These are phyloP conservation scores for Centropyge bicolor DNA, from an alignment of 2,797 vertebrate species.

Conservation along the genomic window DNA sequence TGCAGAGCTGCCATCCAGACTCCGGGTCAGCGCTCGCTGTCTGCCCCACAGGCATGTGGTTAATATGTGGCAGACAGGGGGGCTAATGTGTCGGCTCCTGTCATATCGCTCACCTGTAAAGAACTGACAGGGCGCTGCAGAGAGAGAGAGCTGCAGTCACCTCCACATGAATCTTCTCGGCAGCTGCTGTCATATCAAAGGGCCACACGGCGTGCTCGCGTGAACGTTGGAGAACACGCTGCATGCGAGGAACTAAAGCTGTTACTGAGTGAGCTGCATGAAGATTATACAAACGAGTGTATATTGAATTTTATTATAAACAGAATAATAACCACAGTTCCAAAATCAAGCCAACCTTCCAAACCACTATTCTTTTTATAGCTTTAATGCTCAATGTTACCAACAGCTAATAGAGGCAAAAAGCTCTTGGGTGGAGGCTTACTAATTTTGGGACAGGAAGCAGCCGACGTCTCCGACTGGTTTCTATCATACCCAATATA, in stretches of 20 bases:
- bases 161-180: slow-evolving; percentile 42
- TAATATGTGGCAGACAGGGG: slow-evolving; percentile 44
- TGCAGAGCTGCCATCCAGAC: background rate
- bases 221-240: slow-evolving; percentile 9
- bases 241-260: background rate
- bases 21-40: slow-evolving; percentile 16
- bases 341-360: background rate
- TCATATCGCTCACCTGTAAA: slow-evolving; percentile 55
- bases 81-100: slow-evolving; percentile 52
- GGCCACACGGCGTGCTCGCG: slow-evolving; percentile 17
- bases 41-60: slow-evolving; percentile 22
- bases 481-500: slow-evolving; percentile 36
- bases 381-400: background rate
- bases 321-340: background rate
- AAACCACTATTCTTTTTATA: slow-evolving; percentile 8
- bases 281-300: background rate
- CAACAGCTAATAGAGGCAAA: background rate
- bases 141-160: slow-evolving; percentile 39
- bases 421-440: slow-evolving; percentile 21
- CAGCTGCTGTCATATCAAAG: slow-evolving; percentile 30
- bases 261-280: background rate
- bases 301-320: background rate
- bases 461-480: slow-evolving; percentile 23
- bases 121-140: slow-evolving; percentile 33
- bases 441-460: slow-evolving; percentile 36